Percentiles rank a stretch among this genome's conserved stretches.
phyloP scores from a whole-genome alignment of 2,797 vertebrate species.

The Cynopterus sphinx region DNA sequence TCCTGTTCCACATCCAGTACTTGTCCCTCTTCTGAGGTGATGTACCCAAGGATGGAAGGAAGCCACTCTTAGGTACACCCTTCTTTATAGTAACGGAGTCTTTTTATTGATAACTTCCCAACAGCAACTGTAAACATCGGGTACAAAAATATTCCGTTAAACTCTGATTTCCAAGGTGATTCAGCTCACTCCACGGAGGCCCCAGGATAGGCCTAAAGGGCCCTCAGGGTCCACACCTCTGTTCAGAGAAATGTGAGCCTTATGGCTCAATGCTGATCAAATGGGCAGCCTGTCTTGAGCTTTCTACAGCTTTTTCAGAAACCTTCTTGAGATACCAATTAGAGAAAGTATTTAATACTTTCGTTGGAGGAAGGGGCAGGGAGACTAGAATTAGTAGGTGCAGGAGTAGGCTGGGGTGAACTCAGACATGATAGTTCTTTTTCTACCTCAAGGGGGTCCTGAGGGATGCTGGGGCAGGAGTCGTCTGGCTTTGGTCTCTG shows the following conservation, averaged over 20 bases:
- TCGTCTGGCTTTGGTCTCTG: not conserved
- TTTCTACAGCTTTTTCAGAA: constrained; percentile 2
- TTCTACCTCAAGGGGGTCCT: not conserved
- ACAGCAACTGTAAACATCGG: constrained; percentile 76
- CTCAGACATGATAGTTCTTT: not conserved
- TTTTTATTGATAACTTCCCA: constrained; percentile 78
- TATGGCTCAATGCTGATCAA: not conserved
- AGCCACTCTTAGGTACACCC: not conserved
- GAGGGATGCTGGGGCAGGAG: not conserved
- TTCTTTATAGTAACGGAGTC: constrained; percentile 49
- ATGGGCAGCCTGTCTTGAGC: not conserved
- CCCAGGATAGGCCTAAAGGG: rapidly evolving
- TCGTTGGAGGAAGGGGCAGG: not conserved
- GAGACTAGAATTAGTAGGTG: not conserved
- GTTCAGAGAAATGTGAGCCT: not conserved
- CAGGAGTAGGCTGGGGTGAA: not conserved
- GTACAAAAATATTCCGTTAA: constrained; percentile 81
- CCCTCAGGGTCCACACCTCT: rapidly evolving
- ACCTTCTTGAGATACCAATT: not conserved
- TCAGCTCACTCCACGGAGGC: not conserved
- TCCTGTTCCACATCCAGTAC: not conserved
- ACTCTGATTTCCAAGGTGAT: constrained; percentile 57
- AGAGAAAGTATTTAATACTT: not conserved
- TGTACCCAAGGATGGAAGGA: constrained; percentile 52
- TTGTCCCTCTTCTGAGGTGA: not conserved